These are phyloP conservation scores for Trichechus manatus DNA, from an alignment of 2,113 vertebrate genomes.

Conservation along the genomic window DNA sequence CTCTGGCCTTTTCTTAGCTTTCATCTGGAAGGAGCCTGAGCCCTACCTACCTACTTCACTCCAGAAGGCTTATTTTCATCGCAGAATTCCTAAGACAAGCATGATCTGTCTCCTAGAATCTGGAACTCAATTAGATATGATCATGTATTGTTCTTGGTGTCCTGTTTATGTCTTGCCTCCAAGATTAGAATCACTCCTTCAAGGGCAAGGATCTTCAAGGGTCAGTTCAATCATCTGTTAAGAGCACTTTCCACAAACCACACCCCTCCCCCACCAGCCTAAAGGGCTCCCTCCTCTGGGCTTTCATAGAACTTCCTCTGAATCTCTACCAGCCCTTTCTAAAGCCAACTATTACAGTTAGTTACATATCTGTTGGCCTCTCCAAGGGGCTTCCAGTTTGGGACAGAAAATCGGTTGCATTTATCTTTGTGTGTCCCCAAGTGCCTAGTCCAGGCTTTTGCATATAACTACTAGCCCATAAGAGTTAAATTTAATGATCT, in stretches of 20 bases:
- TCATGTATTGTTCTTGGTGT: conserved; percentile 46
- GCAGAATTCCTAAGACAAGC: background rate
- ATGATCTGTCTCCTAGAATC: conserved; percentile 30
- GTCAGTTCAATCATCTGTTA: background rate
- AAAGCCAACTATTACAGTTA: background rate
- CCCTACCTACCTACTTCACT: background rate
- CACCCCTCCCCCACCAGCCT: background rate
- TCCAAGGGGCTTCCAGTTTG: background rate
- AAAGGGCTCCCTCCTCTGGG: conserved; percentile 80
- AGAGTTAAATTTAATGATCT: background rate
- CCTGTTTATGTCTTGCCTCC: background rate
- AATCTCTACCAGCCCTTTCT: conserved; percentile 16
- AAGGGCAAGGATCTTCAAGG: conserved; percentile 20
- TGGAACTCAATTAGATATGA: background rate
- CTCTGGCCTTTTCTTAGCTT: background rate
- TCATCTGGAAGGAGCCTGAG: background rate
- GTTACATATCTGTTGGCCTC: background rate
- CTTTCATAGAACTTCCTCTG: conserved; percentile 54
- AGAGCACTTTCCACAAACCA: background rate
- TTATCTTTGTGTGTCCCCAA: background rate
- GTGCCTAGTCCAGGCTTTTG: background rate
- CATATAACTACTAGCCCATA: background rate
- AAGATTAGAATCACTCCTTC: conserved; percentile 43
- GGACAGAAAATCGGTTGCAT: background rate
- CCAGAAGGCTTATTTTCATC: background rate